phyloP scores from a whole-genome alignment of 2,888 invertebrate species.

The Tupiocoris notatus region DNA sequence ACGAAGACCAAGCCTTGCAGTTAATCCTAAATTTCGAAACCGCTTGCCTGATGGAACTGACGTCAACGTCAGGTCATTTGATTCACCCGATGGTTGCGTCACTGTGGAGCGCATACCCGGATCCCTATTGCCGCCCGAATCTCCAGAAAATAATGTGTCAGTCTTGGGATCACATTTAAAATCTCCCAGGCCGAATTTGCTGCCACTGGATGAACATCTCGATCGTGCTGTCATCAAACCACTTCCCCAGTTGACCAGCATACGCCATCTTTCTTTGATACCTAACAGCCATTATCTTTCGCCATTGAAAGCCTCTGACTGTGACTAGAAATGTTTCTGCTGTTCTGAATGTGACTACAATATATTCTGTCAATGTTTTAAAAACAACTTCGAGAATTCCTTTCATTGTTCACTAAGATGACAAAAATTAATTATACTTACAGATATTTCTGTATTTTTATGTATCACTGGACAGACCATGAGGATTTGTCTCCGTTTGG shows the following conservation, averaged over 20 bases:
- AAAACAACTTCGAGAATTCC: too few species aligned
- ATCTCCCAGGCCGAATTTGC: not conserved
- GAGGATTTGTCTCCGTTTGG: too few species aligned
- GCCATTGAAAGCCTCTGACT: not conserved
- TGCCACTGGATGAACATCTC: not conserved
- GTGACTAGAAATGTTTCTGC: too few species aligned
- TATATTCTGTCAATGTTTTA: too few species aligned
- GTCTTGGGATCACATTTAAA: not conserved
- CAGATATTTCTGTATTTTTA: too few species aligned
- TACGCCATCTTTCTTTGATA: not conserved
- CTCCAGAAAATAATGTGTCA: not conserved
- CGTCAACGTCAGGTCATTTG: not conserved
- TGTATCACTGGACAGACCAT: too few species aligned
- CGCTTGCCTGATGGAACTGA: not conserved
- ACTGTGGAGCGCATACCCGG: not conserved
- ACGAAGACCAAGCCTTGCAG: not conserved
- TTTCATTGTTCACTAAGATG: too few species aligned
- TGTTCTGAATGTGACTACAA: too few species aligned
- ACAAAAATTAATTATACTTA: too few species aligned
- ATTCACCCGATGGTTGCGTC: not conserved
- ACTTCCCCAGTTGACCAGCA: constrained; percentile 8
- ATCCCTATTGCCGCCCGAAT: not conserved
- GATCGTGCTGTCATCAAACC: not conserved
- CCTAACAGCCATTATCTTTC: not conserved
- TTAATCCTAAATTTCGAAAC: not conserved